Evolutionary conservation across 2,888 invertebrate species (phyloP), one percentile per base, ranked within the genome.

Genomic region (Tanytarsus gracilentus): DNA sequence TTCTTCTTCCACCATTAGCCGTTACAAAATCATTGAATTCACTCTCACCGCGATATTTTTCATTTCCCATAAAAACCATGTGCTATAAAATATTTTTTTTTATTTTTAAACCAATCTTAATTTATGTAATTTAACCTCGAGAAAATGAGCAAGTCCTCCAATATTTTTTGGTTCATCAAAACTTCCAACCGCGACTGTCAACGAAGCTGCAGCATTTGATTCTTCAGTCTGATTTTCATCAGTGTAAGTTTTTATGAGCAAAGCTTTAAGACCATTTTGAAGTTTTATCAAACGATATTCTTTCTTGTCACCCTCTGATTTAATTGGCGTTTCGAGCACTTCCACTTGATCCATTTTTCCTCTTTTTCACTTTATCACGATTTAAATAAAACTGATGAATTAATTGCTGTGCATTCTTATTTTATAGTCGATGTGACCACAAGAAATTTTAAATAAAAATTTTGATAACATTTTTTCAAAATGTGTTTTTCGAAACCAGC

Each of bases 31-130:
- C 76, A 73, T 90, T 89, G 68, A 90, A 88, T 64, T 84, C 85
- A 71, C 90, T 91, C 75, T 94, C 93, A 69, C 82, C 78, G 8
- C 87, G 90, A 71, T 86, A 94, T 69, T 91, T 93, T 68, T 85
- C 80, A 65, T 90, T 92, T 30, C 94, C 95, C 93, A 94, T 94
- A 69, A 93, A 94, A 18, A 95, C 73, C 93, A 95, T 90, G 70
- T 91, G 91, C 68, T 91, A 91, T 4, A 40, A 16, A 40, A 40
- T 6, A 40, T 40, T 4, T 40, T 9, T 11, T 16, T 30, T 30
- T 30, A n/a, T n/a, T n/a, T n/a, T n/a, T n/a, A n/a, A n/a, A n/a
- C n/a, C n/a, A n/a, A n/a, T n/a, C n/a, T n/a, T n/a, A n/a, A n/a
- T n/a, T n/a, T n/a, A n/a, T n/a, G n/a, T n/a, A n/a, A n/a, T n/a